Evolutionary conservation across 2,113 vertebrate species (phyloP).

Genomic region (Apodemus sylvaticus): DNA sequence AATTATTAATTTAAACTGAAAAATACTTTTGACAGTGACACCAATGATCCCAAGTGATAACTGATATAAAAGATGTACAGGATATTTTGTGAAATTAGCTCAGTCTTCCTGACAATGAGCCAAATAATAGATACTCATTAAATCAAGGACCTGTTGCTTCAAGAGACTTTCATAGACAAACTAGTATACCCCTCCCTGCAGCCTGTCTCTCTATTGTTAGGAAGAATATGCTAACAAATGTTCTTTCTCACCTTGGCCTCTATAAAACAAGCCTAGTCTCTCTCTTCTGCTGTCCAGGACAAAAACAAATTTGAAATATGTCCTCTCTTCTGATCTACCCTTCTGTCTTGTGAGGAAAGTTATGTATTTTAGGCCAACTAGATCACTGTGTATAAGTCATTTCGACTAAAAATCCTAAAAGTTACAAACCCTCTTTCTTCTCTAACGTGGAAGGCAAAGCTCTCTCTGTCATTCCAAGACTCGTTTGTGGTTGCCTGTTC

Average conservation of each 20-base stretch:
- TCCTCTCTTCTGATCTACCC: neutral
- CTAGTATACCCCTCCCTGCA: neutral
- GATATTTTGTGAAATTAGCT: slow-evolving; percentile 36
- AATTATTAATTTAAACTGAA: slow-evolving; percentile 42
- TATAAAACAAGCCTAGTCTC: neutral
- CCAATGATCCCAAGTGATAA: slow-evolving; percentile 29
- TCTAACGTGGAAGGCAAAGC: neutral
- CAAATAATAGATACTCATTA: neutral
- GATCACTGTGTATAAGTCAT: neutral
- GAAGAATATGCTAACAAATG: neutral
- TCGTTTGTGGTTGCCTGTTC: neutral
- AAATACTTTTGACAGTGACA: slow-evolving; percentile 40
- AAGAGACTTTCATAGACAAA: neutral
- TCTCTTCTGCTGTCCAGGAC: neutral
- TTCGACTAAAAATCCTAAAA: neutral
- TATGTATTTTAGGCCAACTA: neutral
- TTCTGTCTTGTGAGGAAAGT: neutral
- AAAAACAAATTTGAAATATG: neutral
- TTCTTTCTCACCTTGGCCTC: neutral
- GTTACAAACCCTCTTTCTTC: neutral
- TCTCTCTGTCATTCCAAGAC: neutral
- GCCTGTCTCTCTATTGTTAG: neutral
- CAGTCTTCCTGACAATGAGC: neutral
- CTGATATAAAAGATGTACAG: neutral
- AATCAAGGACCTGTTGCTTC: neutral